Evolutionary conservation across 1,140 invertebrate genomes (phyloP).

Genomic region (Hormaphis cornu): DNA sequence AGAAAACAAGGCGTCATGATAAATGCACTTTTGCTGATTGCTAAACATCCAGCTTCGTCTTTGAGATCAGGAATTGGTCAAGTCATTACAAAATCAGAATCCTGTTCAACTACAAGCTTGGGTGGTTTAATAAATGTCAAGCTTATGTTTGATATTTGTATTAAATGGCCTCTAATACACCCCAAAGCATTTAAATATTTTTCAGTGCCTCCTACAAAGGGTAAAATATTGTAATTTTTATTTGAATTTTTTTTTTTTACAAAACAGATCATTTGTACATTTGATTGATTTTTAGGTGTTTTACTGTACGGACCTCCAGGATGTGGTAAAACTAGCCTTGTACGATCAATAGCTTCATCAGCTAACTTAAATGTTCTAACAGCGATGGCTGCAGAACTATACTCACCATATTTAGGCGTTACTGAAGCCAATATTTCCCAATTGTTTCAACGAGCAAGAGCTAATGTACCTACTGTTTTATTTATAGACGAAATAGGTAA

Average conservation of each 20-base stretch:
- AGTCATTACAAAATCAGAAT: constrained; percentile 38
- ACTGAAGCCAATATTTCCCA: constrained; percentile 52
- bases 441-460: constrained; percentile 56
- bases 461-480: constrained; percentile 57
- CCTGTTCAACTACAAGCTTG: constrained; percentile 49
- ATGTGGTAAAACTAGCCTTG: constrained; percentile 64
- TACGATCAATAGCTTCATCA: constrained; percentile 54
- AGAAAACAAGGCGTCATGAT: not conserved
- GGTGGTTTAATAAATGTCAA: constrained; percentile 57
- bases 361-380: constrained; percentile 53
- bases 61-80: constrained; percentile 49
- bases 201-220: constrained; percentile 51
- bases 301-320: constrained; percentile 67
- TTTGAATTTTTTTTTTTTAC: not conserved
- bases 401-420: constrained; percentile 58
- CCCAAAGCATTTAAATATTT: constrained; percentile 51
- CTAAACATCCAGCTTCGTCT: constrained; percentile 44
- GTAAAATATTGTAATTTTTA: constrained; percentile 38
- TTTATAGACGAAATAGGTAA: constrained; percentile 68
- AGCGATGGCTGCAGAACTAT: constrained; percentile 55
- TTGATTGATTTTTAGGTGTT: constrained; percentile 45
- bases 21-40: constrained; percentile 6
- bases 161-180: constrained; percentile 57
- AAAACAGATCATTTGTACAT: not conserved
- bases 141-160: constrained; percentile 50